Conservation (phyloP, 2,888 invertebrate genomes). For the Chloromyia formosa region DNA sequence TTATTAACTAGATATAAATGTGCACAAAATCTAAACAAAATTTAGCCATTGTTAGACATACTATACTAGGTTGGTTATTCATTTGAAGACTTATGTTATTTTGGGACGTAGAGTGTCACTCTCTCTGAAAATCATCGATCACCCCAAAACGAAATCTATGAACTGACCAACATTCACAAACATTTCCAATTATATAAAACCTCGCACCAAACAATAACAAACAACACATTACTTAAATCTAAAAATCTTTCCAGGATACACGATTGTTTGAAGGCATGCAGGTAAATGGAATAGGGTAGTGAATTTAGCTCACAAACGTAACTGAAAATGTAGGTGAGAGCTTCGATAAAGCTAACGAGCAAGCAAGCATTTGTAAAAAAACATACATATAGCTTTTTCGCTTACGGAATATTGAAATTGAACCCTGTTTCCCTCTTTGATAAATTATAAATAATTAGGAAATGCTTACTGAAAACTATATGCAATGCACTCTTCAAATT, state of each 20-base stretch:
- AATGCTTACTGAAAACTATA: not conserved
- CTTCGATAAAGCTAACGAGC: too few species aligned
- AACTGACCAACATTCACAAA: too few species aligned
- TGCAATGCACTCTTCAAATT: not conserved
- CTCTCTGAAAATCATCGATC: too few species aligned
- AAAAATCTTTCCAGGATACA: slow-evolving; percentile 37
- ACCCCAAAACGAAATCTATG: too few species aligned
- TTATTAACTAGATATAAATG: too few species aligned
- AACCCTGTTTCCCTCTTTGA: not conserved
- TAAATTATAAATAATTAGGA: slow-evolving; percentile 3
- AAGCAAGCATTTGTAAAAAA: slow-evolving; percentile 6
- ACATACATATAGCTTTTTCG: not conserved
- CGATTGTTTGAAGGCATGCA: slow-evolving; percentile 22
- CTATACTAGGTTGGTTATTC: too few species aligned
- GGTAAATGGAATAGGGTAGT: slow-evolving; percentile 12
- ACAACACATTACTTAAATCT: not conserved
- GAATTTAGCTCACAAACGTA: not conserved
- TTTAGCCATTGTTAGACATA: too few species aligned
- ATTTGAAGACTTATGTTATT: too few species aligned
- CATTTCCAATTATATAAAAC: too few species aligned
- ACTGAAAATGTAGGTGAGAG: slow-evolving; percentile 25
- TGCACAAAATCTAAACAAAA: too few species aligned
- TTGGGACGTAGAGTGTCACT: too few species aligned
- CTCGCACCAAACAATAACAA: not conserved
- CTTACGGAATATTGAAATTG: not conserved